Base-by-base conservation (phyloP, 1,140 invertebrate species). In the Saccostrea glomerata region DNA sequence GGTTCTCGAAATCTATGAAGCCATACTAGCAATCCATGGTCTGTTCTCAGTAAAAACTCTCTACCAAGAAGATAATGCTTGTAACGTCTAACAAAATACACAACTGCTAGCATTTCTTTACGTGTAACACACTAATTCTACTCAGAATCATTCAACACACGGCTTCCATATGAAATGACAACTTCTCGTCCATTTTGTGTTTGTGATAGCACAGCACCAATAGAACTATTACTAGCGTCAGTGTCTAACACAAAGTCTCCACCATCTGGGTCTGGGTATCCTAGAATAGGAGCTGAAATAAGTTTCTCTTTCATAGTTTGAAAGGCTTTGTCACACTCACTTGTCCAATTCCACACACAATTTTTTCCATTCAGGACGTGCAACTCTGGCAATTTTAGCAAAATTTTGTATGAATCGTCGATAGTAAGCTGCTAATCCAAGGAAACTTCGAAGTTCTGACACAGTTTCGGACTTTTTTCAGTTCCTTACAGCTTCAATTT, bases 371-470 rank as follows among this genome's bases (percentile, higher is more conserved):
- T 54, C 4, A 89, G 60, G 25, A 82, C 60, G 87, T 86, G 66
- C 6, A 90, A 54, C 84, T 70, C 77, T 84, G 56, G 85, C 82
- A 15, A 84, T 88, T 58, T 84, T 84, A 15, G 89, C 66, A 89
- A 86, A 92, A 60, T 91, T 63, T 30, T 87, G 82, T n/a, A 90
- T 56, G 89, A 91, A 92, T 63, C 82, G 86, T 0, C 88, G 47
- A 77, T 92, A 92, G 86, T 91, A 92, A 15, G 83, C 87, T 6
- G 73, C 85, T 47, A 92, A 40, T 20, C 90, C 90, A 60, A 92
- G 58, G 30, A 96, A 96, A 30, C 92, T 36, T 55, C 94, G 87
- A 0, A 96, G 73, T 70, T 89, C 23, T 55, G 84, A 88, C 15
- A 88, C 47, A 30, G 5, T 89, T 3, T 63, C 82, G n/a, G 90